These are phyloP conservation scores for Sigmodon hispidus DNA, from an alignment of 2,113 vertebrate species.

Conservation along the genomic window DNA sequence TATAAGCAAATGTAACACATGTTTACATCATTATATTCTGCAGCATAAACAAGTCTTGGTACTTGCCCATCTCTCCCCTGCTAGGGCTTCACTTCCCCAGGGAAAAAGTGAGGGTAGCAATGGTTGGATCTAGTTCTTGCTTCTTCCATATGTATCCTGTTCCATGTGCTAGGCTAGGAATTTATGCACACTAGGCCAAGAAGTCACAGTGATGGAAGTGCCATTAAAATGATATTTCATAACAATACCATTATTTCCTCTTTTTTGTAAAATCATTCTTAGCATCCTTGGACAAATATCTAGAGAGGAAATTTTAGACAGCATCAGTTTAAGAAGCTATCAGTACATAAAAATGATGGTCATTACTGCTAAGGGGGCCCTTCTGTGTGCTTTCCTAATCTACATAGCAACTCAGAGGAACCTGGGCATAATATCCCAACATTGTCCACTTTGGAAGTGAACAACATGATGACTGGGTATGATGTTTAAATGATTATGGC, in stretches of 20 bases:
- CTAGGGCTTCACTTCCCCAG: neutral
- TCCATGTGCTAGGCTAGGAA: no score
- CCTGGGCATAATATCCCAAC: neutral
- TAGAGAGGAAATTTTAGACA: conserved; percentile 23
- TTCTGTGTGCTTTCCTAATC: neutral
- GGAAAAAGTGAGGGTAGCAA: fast-evolving
- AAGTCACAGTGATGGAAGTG: neutral
- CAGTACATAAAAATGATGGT: neutral
- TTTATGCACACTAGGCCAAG: no score
- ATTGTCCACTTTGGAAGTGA: neutral
- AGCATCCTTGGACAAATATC: neutral
- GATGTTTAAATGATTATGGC: neutral
- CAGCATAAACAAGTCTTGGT: neutral
- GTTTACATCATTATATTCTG: neutral
- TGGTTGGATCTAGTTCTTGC: no score
- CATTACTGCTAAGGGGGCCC: neutral
- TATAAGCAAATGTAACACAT: neutral
- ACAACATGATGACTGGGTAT: neutral
- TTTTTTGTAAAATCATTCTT: conserved; percentile 50
- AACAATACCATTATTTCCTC: neutral
- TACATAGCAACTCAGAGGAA: conserved; percentile 6
- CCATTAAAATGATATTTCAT: neutral
- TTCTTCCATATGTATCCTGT: neutral
- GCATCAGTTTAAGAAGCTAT: neutral
- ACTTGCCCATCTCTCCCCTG: neutral